These are phyloP conservation scores for Nomada ruficornis DNA, from an alignment of 2,888 invertebrate species.

Conservation along the genomic window DNA sequence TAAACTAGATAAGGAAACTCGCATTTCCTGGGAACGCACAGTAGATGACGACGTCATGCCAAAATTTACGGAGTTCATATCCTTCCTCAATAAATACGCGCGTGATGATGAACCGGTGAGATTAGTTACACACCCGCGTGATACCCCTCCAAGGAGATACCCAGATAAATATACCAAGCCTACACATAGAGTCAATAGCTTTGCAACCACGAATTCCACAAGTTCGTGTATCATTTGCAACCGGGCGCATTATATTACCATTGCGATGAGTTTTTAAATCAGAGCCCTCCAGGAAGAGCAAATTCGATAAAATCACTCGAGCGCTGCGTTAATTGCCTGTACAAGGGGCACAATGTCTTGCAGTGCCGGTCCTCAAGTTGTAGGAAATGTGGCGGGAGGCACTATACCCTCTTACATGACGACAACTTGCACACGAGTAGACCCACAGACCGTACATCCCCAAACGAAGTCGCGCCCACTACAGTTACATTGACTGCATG, in stretches of 20 bases:
- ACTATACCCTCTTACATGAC: not conserved
- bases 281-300: not conserved
- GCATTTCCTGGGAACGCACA: not conserved
- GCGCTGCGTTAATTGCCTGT: not conserved
- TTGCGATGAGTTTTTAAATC: not conserved
- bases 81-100: not conserved
- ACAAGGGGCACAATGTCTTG: not conserved
- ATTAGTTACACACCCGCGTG: not conserved
- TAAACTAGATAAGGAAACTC: not conserved
- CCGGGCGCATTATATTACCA: not conserved
- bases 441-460: not conserved
- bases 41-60: not conserved
- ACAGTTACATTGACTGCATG: not conserved
- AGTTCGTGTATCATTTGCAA: not conserved
- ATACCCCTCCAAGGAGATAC: not conserved
- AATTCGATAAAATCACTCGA: not conserved
- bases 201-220: too few species aligned
- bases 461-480: not conserved
- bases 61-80: not conserved
- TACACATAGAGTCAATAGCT: too few species aligned
- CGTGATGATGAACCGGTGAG: not conserved
- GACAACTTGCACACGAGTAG: not conserved
- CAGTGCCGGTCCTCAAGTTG: not conserved
- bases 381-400: not conserved
- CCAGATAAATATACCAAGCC: not conserved